Evolutionary conservation across 2,797 vertebrate species (phyloP).

Genomic region (Anguilla marmorata): DNA sequence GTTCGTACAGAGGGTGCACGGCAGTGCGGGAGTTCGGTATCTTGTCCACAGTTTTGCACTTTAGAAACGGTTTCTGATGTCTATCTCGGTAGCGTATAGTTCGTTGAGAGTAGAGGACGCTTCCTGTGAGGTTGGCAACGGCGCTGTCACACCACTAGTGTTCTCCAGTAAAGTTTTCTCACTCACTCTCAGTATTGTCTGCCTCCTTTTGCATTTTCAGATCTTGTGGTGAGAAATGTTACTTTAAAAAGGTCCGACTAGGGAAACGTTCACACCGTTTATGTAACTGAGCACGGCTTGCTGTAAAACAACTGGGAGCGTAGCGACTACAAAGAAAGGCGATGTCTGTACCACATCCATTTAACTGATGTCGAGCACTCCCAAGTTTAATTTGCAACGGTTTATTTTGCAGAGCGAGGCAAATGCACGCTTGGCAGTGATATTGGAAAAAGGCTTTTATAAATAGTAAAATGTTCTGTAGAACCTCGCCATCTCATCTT

Average conservation of each 20-base stretch:
- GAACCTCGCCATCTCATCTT: slow-evolving; percentile 4
- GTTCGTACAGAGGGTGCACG: neutral
- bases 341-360: neutral
- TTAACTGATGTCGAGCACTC: neutral
- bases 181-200: neutral
- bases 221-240: neutral
- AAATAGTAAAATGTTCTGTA: slow-evolving; percentile 5
- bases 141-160: neutral
- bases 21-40: neutral
- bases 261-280: neutral
- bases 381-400: neutral
- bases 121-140: neutral
- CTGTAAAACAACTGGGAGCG: neutral
- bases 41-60: neutral
- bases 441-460: neutral
- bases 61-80: neutral
- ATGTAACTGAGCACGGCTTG: neutral
- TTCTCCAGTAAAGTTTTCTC: neutral
- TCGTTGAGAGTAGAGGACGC: neutral
- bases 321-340: neutral
- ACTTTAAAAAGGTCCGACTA: neutral
- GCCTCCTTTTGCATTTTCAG: neutral
- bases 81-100: neutral
- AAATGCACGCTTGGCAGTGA: neutral
- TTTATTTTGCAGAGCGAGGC: neutral